Conservation (phyloP, 1,140 invertebrate species). For the Branchinecta lynchi region DNA sequence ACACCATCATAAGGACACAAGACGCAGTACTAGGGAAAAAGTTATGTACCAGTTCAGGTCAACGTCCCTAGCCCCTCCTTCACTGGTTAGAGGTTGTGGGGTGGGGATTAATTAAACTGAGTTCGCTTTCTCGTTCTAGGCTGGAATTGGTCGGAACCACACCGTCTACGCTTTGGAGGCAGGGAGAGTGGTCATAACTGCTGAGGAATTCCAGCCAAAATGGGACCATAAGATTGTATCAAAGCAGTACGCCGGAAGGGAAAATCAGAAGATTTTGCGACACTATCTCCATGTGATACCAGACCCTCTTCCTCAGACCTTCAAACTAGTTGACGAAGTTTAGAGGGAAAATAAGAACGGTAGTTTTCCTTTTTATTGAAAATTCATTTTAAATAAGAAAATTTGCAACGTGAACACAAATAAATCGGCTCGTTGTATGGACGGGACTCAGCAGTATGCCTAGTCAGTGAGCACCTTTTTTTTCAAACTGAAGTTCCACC, state of each 20-base stretch:
- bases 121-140: constrained; percentile 36
- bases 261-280: constrained; percentile 49
- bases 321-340: constrained; percentile 47
- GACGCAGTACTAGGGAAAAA: too few species aligned
- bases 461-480: too few species aligned
- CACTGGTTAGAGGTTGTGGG: too few species aligned
- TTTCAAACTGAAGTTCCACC: too few species aligned
- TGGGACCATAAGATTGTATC: constrained; percentile 51
- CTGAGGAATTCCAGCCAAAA: constrained; percentile 53
- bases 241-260: constrained; percentile 42
- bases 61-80: too few species aligned
- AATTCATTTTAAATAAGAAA: background rate
- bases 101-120: too few species aligned
- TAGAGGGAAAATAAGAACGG: constrained; percentile 19
- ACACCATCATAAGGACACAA: too few species aligned
- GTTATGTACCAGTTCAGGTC: too few species aligned
- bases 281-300: constrained; percentile 66
- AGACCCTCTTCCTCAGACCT: constrained; percentile 49
- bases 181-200: constrained; percentile 55
- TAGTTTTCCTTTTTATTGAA: constrained; percentile 11
- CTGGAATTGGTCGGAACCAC: constrained; percentile 55
- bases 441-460: too few species aligned
- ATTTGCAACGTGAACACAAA: background rate
- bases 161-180: constrained; percentile 54
- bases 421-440: too few species aligned